Conservation (phyloP, 2,113 vertebrate species). For the Mirounga angustirostris region DNA sequence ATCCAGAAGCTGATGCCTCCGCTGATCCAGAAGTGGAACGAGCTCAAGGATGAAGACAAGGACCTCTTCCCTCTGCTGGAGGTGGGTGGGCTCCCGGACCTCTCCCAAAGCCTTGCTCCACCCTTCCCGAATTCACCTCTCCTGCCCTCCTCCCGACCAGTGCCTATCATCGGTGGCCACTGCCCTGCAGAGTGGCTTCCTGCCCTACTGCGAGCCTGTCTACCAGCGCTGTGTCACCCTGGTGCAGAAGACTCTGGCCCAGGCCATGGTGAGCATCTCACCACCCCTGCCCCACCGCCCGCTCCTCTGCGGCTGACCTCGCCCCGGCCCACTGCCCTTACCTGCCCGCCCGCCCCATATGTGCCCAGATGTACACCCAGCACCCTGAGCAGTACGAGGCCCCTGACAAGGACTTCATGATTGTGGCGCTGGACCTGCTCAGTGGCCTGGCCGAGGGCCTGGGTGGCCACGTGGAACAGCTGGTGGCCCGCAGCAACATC, state of each 20-base stretch:
- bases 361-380: constrained; percentile 95
- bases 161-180: constrained; percentile 97
- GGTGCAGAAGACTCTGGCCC: constrained; percentile 96
- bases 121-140: constrained; percentile 73
- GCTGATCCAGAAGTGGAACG: constrained; percentile 96
- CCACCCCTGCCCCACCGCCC: fast-evolving
- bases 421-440: constrained; percentile 96
- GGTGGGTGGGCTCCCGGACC: constrained; percentile 80
- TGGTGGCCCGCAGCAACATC: constrained; percentile 97
- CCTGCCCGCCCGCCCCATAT: fast-evolving
- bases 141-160: constrained; percentile 70
- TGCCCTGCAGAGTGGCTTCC: constrained; percentile 96
- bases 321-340: neutral
- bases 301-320: fast-evolving
- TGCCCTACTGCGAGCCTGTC: constrained; percentile 96
- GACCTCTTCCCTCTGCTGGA: constrained; percentile 95
- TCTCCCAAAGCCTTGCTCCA: fast-evolving
- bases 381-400: constrained; percentile 98
- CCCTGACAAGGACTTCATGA: constrained; percentile 99
- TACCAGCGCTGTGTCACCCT: constrained; percentile 98
- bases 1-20: constrained; percentile 97
- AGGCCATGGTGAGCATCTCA: constrained; percentile 93
- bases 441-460: constrained; percentile 97
- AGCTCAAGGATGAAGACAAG: constrained; percentile 96
- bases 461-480: constrained; percentile 94